A percentile compares a stretch with the other conserved stretches of the same genome.
These are phyloP conservation scores for Dolichomitus sp. DNA, from an alignment of 2,888 invertebrate genomes.

Conservation along the genomic window DNA sequence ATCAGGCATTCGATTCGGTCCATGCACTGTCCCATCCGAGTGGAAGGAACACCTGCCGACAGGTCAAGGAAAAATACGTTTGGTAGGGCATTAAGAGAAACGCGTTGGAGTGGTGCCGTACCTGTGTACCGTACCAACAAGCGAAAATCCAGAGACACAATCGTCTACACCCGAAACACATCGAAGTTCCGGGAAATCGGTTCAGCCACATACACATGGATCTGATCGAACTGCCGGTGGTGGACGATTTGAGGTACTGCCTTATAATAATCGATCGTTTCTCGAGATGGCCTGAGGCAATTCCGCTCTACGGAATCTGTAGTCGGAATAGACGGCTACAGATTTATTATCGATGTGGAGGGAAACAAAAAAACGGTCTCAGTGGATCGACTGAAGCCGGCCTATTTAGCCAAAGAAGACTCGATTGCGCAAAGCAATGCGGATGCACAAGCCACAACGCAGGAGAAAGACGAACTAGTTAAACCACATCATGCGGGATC, in stretches of 20 bases:
- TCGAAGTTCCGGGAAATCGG: slow-evolving; percentile 69
- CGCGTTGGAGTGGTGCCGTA: slow-evolving; percentile 53
- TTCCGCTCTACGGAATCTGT: too few relatives aligned
- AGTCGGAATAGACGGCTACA: slow-evolving; percentile 26
- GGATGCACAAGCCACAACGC: not conserved
- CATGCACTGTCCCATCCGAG: slow-evolving; percentile 47
- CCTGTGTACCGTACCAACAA: slow-evolving; percentile 47
- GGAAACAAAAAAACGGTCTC: slow-evolving; percentile 31
- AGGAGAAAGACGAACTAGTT: not conserved
- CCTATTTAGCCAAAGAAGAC: not conserved
- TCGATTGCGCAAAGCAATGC: too few relatives aligned
- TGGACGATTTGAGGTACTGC: too few relatives aligned
- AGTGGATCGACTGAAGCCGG: not conserved
- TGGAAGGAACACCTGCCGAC: slow-evolving; percentile 37
- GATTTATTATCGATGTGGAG: slow-evolving; percentile 50
- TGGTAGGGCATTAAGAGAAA: slow-evolving; percentile 74
- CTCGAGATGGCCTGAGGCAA: too few relatives aligned
- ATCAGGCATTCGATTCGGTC: slow-evolving; percentile 30
- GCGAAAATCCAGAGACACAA: slow-evolving; percentile 57
- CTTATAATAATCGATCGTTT: too few relatives aligned
- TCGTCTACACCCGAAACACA: not conserved
- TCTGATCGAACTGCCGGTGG: too few relatives aligned
- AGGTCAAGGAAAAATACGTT: slow-evolving; percentile 69
- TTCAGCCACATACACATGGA: too few relatives aligned
- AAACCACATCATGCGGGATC: not conserved